Conservation (phyloP, 2,113 vertebrate genomes). For the Chionodraco myersi region DNA sequence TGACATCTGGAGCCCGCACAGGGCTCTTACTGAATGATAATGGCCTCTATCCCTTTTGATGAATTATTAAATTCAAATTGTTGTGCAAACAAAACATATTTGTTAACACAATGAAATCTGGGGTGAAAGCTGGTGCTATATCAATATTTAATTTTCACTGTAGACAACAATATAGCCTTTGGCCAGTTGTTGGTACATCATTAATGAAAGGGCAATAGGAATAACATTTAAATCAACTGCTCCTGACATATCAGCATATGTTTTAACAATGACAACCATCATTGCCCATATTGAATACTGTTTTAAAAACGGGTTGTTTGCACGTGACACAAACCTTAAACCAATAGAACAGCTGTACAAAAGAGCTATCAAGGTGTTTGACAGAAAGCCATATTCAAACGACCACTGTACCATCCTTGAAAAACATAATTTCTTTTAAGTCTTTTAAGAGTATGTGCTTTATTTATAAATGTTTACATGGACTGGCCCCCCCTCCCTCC, state of each 20-base stretch:
- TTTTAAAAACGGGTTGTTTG: too few species aligned
- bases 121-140: conserved; percentile 75
- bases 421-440: too few species aligned
- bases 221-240: conserved; percentile 48
- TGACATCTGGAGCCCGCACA: conserved; percentile 69
- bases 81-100: conserved; percentile 85
- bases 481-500: too few species aligned
- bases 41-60: conserved; percentile 70
- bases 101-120: conserved; percentile 83
- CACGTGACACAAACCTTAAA: too few species aligned
- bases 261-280: conserved; percentile 33
- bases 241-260: conserved; percentile 37
- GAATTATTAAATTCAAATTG: conserved; percentile 82
- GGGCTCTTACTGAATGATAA: conserved; percentile 77
- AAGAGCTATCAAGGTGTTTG: too few species aligned
- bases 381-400: too few species aligned
- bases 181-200: conserved; percentile 77
- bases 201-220: conserved; percentile 70
- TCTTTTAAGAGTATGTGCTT: too few species aligned
- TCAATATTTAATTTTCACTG: conserved; percentile 83
- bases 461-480: too few species aligned
- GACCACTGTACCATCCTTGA: too few species aligned
- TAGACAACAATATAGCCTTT: conserved; percentile 76
- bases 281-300: too few species aligned
- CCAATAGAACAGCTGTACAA: too few species aligned